Conservation (phyloP, 2,888 invertebrate genomes). For the Apeira syringaria region DNA sequence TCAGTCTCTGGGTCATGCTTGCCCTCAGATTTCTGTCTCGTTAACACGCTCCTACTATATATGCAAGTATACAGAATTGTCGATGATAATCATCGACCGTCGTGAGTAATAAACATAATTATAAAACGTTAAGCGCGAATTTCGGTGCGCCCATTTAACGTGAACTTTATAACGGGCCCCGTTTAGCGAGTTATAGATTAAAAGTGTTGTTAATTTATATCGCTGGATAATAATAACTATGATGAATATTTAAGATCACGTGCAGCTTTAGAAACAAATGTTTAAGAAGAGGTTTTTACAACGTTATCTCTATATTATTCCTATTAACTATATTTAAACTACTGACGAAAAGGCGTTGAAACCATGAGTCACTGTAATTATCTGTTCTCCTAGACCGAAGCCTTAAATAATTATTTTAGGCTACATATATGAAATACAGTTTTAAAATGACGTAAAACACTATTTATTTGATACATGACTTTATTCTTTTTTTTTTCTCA, state of each 20-base stretch:
- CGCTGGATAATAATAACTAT: conserved; percentile 10
- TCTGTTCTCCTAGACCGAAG: no score
- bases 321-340: no score
- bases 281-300: no score
- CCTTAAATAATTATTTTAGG: no score
- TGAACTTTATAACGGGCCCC: conserved; percentile 22
- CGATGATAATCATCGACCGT: conserved; percentile 38
- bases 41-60: conserved; percentile 55
- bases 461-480: no score
- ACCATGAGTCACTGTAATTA: no score
- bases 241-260: conserved; percentile 3
- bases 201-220: conserved; percentile 15
- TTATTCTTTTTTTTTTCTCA: no score
- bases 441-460: no score
- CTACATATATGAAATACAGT: no score
- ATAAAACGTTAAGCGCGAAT: conserved; percentile 21
- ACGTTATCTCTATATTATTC: no score
- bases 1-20: conserved; percentile 60
- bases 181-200: conserved; percentile 21
- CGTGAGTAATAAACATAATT: conserved; percentile 28
- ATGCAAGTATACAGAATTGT: conserved; percentile 42
- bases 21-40: conserved; percentile 54
- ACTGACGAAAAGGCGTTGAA: no score
- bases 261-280: no score
- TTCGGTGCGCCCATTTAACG: conserved; percentile 21